These are phyloP conservation scores for Microctonus hyperodae DNA, from an alignment of 2,888 invertebrate species.

Conservation along the genomic window DNA sequence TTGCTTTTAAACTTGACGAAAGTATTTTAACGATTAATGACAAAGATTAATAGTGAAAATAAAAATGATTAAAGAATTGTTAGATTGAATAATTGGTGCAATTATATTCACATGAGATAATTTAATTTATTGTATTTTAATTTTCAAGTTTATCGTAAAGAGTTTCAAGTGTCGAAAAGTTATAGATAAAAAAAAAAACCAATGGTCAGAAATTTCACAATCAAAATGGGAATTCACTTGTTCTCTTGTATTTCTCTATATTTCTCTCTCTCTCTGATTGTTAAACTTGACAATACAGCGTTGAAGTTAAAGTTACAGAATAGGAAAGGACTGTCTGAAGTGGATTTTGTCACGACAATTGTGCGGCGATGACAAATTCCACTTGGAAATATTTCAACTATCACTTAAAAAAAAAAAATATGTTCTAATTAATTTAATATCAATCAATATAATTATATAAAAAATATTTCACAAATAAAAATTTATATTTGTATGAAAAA, in stretches of 20 bases:
- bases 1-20: neutral
- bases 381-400: neutral
- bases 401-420: neutral
- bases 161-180: neutral
- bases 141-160: neutral
- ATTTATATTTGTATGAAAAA: no score
- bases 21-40: no score
- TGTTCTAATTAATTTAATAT: no score
- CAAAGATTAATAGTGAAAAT: no score
- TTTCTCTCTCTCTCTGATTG: neutral
- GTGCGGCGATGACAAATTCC: neutral
- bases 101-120: neutral
- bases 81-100: neutral
- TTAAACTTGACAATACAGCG: neutral
- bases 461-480: no score
- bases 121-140: neutral
- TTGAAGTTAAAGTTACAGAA: neutral
- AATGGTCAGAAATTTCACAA: neutral
- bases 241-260: neutral
- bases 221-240: neutral
- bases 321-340: neutral
- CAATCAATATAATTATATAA: neutral
- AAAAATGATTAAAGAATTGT: neutral
- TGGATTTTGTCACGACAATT: neutral
- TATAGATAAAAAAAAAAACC: neutral